phyloP scores from a whole-genome alignment of 2,797 vertebrate genomes.

The Micrastur ruficollis region DNA sequence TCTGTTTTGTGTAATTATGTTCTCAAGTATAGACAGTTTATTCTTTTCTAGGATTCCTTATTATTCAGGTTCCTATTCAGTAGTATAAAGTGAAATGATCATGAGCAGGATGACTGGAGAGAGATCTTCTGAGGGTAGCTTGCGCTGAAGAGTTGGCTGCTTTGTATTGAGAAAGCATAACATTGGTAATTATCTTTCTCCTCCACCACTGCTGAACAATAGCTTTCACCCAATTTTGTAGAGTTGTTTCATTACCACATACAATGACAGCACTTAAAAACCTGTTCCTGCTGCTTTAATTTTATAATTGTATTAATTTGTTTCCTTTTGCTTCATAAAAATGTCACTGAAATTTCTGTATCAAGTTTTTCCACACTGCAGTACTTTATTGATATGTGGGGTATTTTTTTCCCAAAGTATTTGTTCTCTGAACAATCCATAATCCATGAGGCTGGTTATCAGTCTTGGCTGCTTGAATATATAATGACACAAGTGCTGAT shows the following conservation, averaged over 20 bases:
- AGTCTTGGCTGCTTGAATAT: slow-evolving; percentile 60
- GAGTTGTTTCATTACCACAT: slow-evolving; percentile 32
- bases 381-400: slow-evolving; percentile 11
- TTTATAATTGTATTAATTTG: slow-evolving; percentile 44
- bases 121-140: background rate
- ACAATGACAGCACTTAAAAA: slow-evolving; percentile 48
- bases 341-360: background rate
- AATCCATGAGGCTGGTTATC: slow-evolving; percentile 42
- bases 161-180: background rate
- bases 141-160: background rate
- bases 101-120: background rate
- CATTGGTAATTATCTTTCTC: slow-evolving; percentile 23
- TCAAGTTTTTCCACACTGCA: slow-evolving; percentile 35
- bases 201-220: slow-evolving; percentile 7
- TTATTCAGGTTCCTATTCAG: background rate
- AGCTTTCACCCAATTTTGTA: slow-evolving; percentile 40
- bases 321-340: slow-evolving; percentile 53
- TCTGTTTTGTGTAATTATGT: background rate
- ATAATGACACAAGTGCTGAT: slow-evolving; percentile 57
- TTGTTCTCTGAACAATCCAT: slow-evolving; percentile 47
- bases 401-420: background rate
- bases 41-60: background rate
- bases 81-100: background rate
- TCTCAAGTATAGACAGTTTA: background rate
- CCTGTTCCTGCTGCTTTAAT: slow-evolving; percentile 48